Evolutionary conservation across 2,888 invertebrate genomes (phyloP), one percentile per base, ranked within the genome.

Genomic region (Cyrtodaria siliqua): DNA sequence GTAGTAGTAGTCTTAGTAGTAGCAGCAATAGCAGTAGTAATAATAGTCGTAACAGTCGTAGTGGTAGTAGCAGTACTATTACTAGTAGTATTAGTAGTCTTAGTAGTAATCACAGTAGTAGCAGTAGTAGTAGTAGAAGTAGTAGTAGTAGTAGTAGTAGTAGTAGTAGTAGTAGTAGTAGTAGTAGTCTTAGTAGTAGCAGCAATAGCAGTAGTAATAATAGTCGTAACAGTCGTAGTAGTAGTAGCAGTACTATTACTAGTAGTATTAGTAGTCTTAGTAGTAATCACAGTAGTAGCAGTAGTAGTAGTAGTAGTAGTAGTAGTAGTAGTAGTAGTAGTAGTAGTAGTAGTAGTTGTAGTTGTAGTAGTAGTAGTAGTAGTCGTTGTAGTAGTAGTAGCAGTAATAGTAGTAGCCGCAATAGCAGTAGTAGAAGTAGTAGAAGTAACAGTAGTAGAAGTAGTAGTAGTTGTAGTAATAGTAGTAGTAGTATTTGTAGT

Each of bases 1-100:
- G 47, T 42, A 44, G 56, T 56, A 56, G 18, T 56, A 56, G 56
- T 56, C 26, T 12, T 29, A 56, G 33, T 56, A 56, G 4, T 33
- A 27, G 12, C 29, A 56, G 56, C 14, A 20, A 23, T 52, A 20
- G 26, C 27, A 52, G 52, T 52, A 52, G 52, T 24, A 52, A 6
- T 3, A 52, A 23, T 24, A 52, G 52, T 52, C 8, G 52, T 52
- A 52, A 23, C 12, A 12, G 33, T 33, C 4, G 12, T 33, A 33
- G 12, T 33, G 12, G 12, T 33, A 33, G 4, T 33, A 33, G 33
- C 12, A 33, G 33, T 8, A 33, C 6, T 33, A 33, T 8, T 33
- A 33, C 6, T 33, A 33, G 33, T 33, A 33, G 33, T 33, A 33
- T 8, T 8, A 33, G 33, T 33, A 33, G 33, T 33, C 12, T 33